Evolutionary conservation across 2,113 vertebrate species (phyloP).

Genomic region (Siphamia tubifer): DNA sequence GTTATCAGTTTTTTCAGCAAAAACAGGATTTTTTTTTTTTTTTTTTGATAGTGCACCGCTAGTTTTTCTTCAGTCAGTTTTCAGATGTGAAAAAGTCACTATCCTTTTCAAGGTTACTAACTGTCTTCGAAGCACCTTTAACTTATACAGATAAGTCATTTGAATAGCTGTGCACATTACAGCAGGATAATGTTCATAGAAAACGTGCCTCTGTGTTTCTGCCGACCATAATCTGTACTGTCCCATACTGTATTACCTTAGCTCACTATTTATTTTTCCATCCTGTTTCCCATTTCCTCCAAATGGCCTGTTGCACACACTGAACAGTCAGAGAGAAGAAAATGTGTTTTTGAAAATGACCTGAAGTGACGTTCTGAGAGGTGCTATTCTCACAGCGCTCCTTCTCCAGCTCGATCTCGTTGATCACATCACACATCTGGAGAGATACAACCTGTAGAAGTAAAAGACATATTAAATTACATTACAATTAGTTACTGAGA

Average conservation of each 20-base stretch:
- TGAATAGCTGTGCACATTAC: too few relatives aligned
- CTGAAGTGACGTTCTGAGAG: conserved; percentile 75
- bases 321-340: conserved; percentile 6
- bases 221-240: not conserved
- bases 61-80: too few relatives aligned
- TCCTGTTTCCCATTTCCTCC: conserved; percentile 20
- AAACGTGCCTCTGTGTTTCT: too few relatives aligned
- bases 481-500: not conserved
- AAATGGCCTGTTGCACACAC: conserved; percentile 13
- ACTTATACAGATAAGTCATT: too few relatives aligned
- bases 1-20: too few relatives aligned
- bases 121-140: too few relatives aligned
- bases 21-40: too few relatives aligned
- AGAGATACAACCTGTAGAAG: conserved; percentile 59
- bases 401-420: conserved; percentile 75
- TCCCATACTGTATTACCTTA: not conserved
- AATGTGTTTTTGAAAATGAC: conserved; percentile 50
- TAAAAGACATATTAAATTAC: conserved; percentile 13
- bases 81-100: too few relatives aligned
- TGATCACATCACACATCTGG: conserved; percentile 79
- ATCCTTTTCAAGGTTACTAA: too few relatives aligned
- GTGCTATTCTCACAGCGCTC: conserved; percentile 72
- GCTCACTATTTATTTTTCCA: conserved; percentile 5
- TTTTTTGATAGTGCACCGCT: too few relatives aligned
- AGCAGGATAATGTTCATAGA: too few relatives aligned